Conservation (phyloP, 2,113 vertebrate genomes). For the Paratilapia polleni region DNA sequence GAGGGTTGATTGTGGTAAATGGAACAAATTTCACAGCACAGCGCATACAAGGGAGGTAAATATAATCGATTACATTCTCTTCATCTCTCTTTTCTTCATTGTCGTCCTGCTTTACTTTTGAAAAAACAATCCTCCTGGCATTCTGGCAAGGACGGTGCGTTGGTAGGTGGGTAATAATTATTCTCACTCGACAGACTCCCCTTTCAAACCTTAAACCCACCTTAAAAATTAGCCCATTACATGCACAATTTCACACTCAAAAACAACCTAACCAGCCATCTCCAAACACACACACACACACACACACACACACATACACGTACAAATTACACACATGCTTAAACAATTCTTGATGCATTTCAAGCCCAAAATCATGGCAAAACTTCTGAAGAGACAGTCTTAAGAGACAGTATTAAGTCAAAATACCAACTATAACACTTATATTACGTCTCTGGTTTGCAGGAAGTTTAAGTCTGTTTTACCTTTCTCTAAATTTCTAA, state of each 20-base stretch:
- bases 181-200: constrained; percentile 24
- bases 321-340: not conserved
- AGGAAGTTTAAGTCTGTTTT: not conserved
- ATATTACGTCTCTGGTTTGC: not conserved
- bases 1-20: not conserved
- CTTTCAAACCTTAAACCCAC: not conserved
- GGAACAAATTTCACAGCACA: not conserved
- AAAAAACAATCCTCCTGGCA: not conserved
- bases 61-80: constrained; percentile 1
- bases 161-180: constrained; percentile 14
- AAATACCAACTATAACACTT: not conserved
- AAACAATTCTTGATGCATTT: not conserved
- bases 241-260: constrained; percentile 49
- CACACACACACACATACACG: not conserved
- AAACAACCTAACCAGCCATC: constrained; percentile 28
- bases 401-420: not conserved
- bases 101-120: not conserved
- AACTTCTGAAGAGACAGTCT: not conserved
- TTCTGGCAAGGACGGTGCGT: not conserved
- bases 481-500: not conserved
- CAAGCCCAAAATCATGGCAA: not conserved
- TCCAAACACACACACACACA: not conserved
- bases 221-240: constrained; percentile 46
- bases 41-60: not conserved
- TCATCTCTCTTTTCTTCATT: not conserved